A percentile compares a stretch with the other conserved stretches of the same genome.
phyloP scores from a whole-genome alignment of 64 coral and sea anemone species.

The Montipora efflorescens region DNA sequence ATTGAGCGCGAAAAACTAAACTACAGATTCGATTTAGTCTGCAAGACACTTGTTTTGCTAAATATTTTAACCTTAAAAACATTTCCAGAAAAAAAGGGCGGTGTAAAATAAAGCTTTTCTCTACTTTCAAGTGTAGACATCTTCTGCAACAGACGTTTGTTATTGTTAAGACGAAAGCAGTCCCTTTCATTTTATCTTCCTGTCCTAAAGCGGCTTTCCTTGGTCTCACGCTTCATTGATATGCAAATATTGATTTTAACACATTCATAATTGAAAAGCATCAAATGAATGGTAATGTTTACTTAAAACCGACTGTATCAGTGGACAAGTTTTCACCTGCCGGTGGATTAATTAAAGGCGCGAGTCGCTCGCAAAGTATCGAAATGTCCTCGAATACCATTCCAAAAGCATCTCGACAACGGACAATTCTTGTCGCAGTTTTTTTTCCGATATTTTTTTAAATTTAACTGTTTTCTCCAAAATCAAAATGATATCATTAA shows the following conservation, averaged over 20 bases:
- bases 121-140: background rate
- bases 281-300: conserved; percentile 20
- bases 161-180: background rate
- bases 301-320: background rate
- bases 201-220: background rate
- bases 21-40: no score
- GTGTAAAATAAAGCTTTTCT: background rate
- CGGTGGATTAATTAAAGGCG: background rate
- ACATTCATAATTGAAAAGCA: conserved; percentile 57
- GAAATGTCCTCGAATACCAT: background rate
- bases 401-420: background rate
- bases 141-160: background rate
- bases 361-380: background rate
- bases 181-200: conserved; percentile 2
- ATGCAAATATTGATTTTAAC: conserved; percentile 25
- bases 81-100: background rate
- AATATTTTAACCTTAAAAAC: conserved; percentile 19
- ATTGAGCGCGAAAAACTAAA: no score
- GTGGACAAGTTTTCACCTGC: conserved; percentile 4
- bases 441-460: background rate
- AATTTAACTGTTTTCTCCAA: background rate
- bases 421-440: background rate
- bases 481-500: background rate
- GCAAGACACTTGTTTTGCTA: background rate
- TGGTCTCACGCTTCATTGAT: conserved; percentile 30